Percentiles rank a stretch among this genome's conserved stretches.
Evolutionary conservation across 2,797 vertebrate species (phyloP).

Genomic region (Ara ararauna): DNA sequence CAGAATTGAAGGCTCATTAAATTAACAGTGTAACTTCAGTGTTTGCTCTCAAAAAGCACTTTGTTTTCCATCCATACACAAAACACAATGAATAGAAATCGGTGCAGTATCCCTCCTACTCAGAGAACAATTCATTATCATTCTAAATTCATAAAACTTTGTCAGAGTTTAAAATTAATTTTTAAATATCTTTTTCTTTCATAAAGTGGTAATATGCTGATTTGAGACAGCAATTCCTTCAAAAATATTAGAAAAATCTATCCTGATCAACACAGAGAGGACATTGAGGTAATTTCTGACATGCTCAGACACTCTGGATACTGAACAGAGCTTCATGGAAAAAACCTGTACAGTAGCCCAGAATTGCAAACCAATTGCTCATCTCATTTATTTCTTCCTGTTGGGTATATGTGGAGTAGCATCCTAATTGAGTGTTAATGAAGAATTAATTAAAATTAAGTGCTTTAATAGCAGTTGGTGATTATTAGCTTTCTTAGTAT

Average conservation of each 20-base stretch:
- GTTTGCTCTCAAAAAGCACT: not conserved
- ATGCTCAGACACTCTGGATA: not conserved
- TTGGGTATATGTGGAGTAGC: conserved; percentile 46
- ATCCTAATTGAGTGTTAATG: conserved; percentile 58
- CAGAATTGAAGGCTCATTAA: not conserved
- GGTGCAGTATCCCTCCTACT: not conserved
- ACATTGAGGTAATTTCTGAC: not conserved
- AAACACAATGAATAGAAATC: not conserved
- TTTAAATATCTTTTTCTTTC: not conserved
- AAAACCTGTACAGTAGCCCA: not conserved
- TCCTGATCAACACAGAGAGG: not conserved
- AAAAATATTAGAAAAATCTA: not conserved
- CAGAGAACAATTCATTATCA: not conserved
- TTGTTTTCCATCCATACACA: not conserved
- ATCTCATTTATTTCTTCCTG: conserved; percentile 56
- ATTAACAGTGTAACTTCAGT: not conserved
- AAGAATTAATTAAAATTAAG: conserved; percentile 62
- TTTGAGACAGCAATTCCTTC: not conserved
- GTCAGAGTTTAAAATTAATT: not conserved
- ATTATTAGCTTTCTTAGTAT: conserved; percentile 58
- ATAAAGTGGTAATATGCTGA: not conserved
- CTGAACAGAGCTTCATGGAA: not conserved
- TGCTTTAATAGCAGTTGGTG: conserved; percentile 29
- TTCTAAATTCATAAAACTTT: not conserved
- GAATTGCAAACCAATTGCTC: conserved; percentile 22